A percentile compares a stretch with the other conserved stretches of the same genome.
Evolutionary conservation across 2,113 vertebrate species (phyloP).

Genomic region (Bufo gargarizans): DNA sequence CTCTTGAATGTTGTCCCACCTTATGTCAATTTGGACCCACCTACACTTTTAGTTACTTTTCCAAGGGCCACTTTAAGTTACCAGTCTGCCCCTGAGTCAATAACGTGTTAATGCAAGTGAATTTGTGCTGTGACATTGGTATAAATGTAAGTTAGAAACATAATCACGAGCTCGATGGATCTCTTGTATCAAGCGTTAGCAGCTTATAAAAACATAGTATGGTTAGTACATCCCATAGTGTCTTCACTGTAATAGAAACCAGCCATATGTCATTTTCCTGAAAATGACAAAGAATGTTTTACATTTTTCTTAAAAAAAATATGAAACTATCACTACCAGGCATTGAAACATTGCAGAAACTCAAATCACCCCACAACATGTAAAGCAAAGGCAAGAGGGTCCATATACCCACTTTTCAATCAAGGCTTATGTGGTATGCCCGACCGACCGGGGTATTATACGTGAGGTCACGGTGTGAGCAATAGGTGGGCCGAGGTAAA

Average conservation of each 20-base stretch:
- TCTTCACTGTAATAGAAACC: neutral
- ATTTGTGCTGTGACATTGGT: no score
- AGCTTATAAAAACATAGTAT: neutral
- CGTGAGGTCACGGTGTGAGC: no score
- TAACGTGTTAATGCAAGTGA: no score
- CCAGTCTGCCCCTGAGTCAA: no score
- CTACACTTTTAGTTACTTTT: no score
- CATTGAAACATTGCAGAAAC: neutral
- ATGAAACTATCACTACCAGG: neutral
- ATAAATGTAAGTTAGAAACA: no score
- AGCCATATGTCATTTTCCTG: neutral
- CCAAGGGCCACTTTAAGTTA: no score
- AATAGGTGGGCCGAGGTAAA: no score
- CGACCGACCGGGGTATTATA: no score
- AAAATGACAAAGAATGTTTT: conserved; percentile 9
- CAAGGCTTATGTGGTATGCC: no score
- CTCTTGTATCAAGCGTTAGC: neutral
- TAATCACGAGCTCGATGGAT: neutral
- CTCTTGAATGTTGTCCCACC: no score
- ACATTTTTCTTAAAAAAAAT: conserved; percentile 3
- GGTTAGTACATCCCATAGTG: neutral
- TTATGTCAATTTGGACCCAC: no score
- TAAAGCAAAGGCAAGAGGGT: neutral
- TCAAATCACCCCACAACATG: neutral
- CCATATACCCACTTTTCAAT: neutral